Conservation (phyloP, 2,888 invertebrate genomes). For the Sericinus montela region DNA sequence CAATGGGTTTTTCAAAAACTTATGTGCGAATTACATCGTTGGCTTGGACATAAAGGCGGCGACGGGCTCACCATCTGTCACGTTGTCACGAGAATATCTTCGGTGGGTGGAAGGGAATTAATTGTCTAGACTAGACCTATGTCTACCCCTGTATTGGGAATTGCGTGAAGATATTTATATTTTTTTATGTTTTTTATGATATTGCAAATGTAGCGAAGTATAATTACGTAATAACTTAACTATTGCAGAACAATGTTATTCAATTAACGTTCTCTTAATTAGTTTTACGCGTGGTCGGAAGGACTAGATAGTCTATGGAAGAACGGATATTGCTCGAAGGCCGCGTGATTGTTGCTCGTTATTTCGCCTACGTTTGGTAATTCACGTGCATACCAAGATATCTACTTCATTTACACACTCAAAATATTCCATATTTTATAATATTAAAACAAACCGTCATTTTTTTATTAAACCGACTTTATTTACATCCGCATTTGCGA, state of each 20-base stretch:
- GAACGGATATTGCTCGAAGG: conserved; percentile 27
- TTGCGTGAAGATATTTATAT: no score
- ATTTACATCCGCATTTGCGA: no score
- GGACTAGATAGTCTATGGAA: conserved; percentile 28
- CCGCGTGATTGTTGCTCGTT: conserved; percentile 21
- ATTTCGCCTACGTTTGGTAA: conserved; percentile 23
- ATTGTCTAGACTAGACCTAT: no score
- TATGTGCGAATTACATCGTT: no score
- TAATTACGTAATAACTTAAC: neutral
- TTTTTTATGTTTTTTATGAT: no score
- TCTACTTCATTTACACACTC: neutral
- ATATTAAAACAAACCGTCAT: neutral
- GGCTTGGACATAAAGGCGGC: no score
- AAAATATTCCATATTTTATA: neutral
- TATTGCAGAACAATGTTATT: conserved; percentile 24
- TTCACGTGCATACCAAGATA: conserved; percentile 5
- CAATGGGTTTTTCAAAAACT: no score
- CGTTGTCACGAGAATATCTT: no score
- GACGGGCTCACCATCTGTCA: no score
- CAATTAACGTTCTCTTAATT: conserved; percentile 27
- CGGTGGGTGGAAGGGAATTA: no score
- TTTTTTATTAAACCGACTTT: no score
- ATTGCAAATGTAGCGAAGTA: neutral
- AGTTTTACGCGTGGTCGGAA: conserved; percentile 35
- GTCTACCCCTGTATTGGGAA: no score